phyloP scores from a whole-genome alignment of 2,797 vertebrate species.

The Dryobates pubescens region DNA sequence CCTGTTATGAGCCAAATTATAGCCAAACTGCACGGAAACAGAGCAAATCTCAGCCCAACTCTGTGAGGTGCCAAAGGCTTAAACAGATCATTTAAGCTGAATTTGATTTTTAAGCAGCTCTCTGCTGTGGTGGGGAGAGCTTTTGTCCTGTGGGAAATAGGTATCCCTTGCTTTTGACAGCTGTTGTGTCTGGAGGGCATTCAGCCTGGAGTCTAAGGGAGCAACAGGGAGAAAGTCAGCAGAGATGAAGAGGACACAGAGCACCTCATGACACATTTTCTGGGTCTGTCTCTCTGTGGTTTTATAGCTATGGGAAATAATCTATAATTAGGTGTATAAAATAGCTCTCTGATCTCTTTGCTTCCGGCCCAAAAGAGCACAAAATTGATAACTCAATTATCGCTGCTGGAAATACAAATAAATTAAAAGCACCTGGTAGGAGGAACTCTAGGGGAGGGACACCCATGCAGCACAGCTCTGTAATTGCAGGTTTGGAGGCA shows the following conservation, averaged over 20 bases:
- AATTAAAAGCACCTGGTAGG: conserved; percentile 55
- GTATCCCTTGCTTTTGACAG: background rate
- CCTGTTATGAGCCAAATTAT: background rate
- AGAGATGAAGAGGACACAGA: conserved; percentile 9
- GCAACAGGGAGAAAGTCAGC: background rate
- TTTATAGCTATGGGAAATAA: conserved; percentile 62
- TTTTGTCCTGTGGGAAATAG: conserved; percentile 5
- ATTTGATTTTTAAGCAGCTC: conserved; percentile 34
- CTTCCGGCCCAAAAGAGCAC: conserved; percentile 62
- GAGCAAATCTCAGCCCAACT: conserved; percentile 34
- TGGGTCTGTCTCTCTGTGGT: background rate
- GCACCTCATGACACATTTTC: background rate
- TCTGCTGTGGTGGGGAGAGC: background rate
- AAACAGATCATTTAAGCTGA: background rate
- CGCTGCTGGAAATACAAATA: conserved; percentile 67
- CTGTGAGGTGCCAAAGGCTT: background rate
- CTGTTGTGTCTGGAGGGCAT: background rate
- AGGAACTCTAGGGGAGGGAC: background rate
- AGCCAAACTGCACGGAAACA: background rate
- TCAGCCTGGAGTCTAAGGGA: background rate
- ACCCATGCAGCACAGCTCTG: background rate
- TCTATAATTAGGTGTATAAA: conserved; percentile 66
- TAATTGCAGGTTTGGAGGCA: background rate
- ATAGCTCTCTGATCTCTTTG: conserved; percentile 56
- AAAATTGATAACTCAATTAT: conserved; percentile 71